Percentiles rank a stretch among this genome's conserved stretches.
Conservation (phyloP, 2,888 invertebrate species). For the Muschampia plurimacula region DNA sequence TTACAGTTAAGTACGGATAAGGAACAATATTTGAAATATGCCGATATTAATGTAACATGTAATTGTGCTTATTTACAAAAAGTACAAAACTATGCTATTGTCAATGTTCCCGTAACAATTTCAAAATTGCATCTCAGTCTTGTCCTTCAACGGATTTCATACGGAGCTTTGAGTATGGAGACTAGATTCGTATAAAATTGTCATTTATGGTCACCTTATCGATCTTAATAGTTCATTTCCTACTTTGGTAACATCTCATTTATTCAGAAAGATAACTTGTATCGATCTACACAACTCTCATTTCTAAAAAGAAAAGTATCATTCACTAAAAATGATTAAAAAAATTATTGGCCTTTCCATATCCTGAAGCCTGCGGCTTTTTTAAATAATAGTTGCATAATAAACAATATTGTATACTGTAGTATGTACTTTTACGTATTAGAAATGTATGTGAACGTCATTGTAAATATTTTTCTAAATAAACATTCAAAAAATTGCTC, state of each 20-base stretch:
- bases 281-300: slow-evolving; percentile 24
- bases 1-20: slow-evolving; percentile 68
- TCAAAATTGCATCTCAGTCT: slow-evolving; percentile 62
- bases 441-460: neutral
- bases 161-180: slow-evolving; percentile 64
- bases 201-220: slow-evolving; percentile 54
- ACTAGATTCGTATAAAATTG: slow-evolving; percentile 72
- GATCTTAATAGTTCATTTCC: slow-evolving; percentile 54
- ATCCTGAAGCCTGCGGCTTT: neutral
- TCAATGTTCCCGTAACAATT: slow-evolving; percentile 54
- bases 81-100: slow-evolving; percentile 53
- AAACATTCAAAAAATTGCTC: neutral
- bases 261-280: slow-evolving; percentile 51
- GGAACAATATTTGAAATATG: slow-evolving; percentile 64
- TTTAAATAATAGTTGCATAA: slow-evolving; percentile 18
- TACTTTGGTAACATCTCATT: slow-evolving; percentile 75
- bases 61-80: slow-evolving; percentile 50
- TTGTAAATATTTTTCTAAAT: neutral
- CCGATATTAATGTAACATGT: slow-evolving; percentile 41
- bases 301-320: neutral
- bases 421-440: neutral
- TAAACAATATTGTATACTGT: neutral
- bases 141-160: slow-evolving; percentile 58
- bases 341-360: neutral
- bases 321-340: neutral